A percentile compares a stretch with the other conserved stretches of the same genome.
phyloP scores from a whole-genome alignment of 2,113 vertebrate species.

The Herpetotheres cachinnans region DNA sequence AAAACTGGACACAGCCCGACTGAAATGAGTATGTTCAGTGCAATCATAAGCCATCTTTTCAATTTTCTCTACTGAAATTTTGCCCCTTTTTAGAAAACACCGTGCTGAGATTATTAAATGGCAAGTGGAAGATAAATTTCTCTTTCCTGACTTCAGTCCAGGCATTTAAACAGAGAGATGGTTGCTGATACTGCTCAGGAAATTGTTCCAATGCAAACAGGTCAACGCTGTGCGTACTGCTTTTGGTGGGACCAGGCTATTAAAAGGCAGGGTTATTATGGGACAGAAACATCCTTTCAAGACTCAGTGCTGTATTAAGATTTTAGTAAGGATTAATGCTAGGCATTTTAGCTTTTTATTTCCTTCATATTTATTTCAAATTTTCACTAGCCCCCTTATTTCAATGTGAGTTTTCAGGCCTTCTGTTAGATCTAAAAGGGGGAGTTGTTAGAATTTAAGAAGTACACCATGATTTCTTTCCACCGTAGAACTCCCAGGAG shows the following conservation, averaged over 20 bases:
- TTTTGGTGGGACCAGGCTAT: not conserved
- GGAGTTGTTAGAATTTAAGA: not conserved
- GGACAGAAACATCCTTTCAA: not conserved
- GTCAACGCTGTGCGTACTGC: not conserved
- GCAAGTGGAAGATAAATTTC: not conserved
- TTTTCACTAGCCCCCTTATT: not conserved
- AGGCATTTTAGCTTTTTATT: not conserved
- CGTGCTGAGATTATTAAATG: not conserved
- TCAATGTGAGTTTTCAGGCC: not conserved
- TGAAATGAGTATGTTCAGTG: not conserved
- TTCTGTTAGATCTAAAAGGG: not conserved
- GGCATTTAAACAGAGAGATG: not conserved
- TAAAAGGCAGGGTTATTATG: not conserved
- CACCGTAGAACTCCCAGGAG: not conserved
- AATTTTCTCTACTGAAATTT: not conserved
- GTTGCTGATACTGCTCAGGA: not conserved
- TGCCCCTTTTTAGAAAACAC: not conserved
- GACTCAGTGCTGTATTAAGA: not conserved
- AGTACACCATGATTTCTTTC: not conserved
- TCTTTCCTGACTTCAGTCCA: not conserved
- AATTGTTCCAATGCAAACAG: slow-evolving; percentile 15
- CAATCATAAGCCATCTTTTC: not conserved
- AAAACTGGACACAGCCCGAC: not conserved
- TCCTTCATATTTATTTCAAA: not conserved
- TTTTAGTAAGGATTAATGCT: not conserved